Percentiles rank a stretch among this genome's conserved stretches.
phyloP scores from a whole-genome alignment of 2,888 invertebrate genomes.

The Scaptomyza reducta region DNA sequence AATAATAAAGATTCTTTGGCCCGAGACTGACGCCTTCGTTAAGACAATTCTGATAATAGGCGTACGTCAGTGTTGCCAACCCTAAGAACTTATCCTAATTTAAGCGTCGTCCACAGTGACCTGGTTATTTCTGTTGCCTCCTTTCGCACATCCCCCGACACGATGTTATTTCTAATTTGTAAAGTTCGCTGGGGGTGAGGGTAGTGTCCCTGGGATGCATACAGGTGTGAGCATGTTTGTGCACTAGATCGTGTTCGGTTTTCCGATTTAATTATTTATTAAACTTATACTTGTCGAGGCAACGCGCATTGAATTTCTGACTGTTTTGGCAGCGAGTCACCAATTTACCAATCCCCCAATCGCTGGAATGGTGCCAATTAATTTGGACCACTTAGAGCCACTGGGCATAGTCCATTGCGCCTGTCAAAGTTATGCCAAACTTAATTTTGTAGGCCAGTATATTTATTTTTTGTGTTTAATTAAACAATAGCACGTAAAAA shows the following conservation, averaged over 20 bases:
- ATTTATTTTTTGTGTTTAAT: too few relatives aligned
- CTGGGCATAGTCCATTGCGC: slow-evolving; percentile 6
- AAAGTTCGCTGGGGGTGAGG: slow-evolving; percentile 30
- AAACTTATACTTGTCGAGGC: slow-evolving; percentile 63
- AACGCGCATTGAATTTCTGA: slow-evolving; percentile 71
- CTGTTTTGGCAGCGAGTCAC: slow-evolving; percentile 64
- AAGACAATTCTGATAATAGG: slow-evolving; percentile 58
- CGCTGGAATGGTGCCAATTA: slow-evolving; percentile 39
- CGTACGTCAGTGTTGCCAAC: slow-evolving; percentile 23
- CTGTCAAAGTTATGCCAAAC: slow-evolving; percentile 21
- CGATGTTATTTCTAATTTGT: slow-evolving; percentile 64
- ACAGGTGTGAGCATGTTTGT: neutral
- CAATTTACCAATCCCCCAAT: slow-evolving; percentile 30
- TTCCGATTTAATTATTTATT: slow-evolving; percentile 75
- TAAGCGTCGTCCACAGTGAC: slow-evolving; percentile 63
- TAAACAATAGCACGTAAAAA: too few relatives aligned
- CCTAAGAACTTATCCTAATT: slow-evolving; percentile 65
- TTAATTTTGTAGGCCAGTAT: too few relatives aligned
- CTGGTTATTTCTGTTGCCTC: slow-evolving; percentile 63
- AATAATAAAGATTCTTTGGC: slow-evolving; percentile 75
- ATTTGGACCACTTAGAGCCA: slow-evolving; percentile 29
- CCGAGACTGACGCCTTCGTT: slow-evolving; percentile 68
- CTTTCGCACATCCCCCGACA: slow-evolving; percentile 19
- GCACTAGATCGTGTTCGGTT: slow-evolving; percentile 43
- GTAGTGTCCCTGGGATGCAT: slow-evolving; percentile 38